Conservation (phyloP, 1,140 invertebrate species). For the Odontomachus brunneus region DNA sequence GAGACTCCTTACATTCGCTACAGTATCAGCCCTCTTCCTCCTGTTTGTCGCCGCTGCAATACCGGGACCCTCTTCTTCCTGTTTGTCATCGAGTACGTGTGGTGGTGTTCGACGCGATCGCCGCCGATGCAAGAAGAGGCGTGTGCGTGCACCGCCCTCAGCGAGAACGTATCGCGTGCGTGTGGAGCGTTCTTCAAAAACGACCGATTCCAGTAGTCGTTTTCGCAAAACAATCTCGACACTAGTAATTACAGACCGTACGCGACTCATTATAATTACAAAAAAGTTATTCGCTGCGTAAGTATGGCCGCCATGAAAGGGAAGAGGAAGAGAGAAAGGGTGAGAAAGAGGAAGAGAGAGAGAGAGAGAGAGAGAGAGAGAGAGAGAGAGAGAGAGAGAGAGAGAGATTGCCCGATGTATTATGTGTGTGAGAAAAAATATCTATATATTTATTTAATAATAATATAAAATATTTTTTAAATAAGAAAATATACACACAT, state of each 20-base stretch:
- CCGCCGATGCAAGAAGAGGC: slow-evolving; percentile 37
- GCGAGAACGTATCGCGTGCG: slow-evolving; percentile 51
- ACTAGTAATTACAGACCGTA: slow-evolving; percentile 26
- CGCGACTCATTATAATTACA: slow-evolving; percentile 28
- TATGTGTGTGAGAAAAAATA: too few relatives aligned
- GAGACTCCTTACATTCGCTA: slow-evolving; percentile 8
- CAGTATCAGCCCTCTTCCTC: slow-evolving; percentile 34
- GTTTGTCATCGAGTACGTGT: slow-evolving; percentile 19
- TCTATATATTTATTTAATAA: too few relatives aligned
- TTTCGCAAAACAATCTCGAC: slow-evolving; percentile 33
- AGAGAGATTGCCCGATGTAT: too few relatives aligned
- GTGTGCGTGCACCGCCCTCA: slow-evolving; percentile 33
- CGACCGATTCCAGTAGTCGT: slow-evolving; percentile 14
- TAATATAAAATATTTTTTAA: too few relatives aligned
- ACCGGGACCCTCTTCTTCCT: slow-evolving; percentile 21
- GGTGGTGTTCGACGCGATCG: not conserved
- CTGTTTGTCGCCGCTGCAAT: slow-evolving; percentile 26
- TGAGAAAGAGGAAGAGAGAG: not conserved
- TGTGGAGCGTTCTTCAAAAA: slow-evolving; percentile 14
- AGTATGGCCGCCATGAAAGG: not conserved
- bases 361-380: not conserved
- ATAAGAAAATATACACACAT: too few relatives aligned
- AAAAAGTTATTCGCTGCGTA: slow-evolving; percentile 38
- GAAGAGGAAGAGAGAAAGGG: too few relatives aligned
- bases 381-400: not conserved